Evolutionary conservation across 2,888 invertebrate species (phyloP), one percentile per base, ranked within the genome.

Genomic region (Neoitamus cyanurus): DNA sequence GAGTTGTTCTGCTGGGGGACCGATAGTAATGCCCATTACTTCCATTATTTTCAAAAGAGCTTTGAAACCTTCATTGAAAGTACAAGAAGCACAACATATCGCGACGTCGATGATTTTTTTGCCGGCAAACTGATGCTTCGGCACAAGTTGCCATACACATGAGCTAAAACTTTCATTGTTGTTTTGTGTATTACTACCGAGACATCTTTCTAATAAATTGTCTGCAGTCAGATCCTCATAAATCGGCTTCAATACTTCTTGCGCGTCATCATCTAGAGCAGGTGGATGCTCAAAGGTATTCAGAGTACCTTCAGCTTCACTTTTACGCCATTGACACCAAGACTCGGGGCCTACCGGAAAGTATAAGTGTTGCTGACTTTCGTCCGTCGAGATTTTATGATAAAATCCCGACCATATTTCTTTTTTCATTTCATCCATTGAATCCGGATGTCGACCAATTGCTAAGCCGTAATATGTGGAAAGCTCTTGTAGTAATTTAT

Each of bases 321-420:
- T 86, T 77, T 84, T 80, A 25, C 87, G 85, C 73, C 85, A 88
- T 31, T 86, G 85, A 83, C 87, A 88, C 86, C 87, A 88, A 1
- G 84, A 85, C 9, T 86, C 83, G 3, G 30, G 31, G 42, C 87
- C 87, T 30, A 73, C 9, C 15, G 88, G 88, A 85, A 88, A 88
- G 75, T 88, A 87, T 13, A 87, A 80, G 86, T 90, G 88, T 84
- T n/a, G 87, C 15, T 88, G 88, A 75, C 88, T 87, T 73, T 88
- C 37, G 85, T 89, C 87, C 7, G 88, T 89, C 15, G 89, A 89
- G 46, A 70, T 83, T 42, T 88, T 86, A 83, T 88, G n/a, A n/a
- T n/a, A n/a, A n/a, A n/a, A n/a, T n/a, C n/a, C n/a, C n/a, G n/a
- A n/a, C n/a, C n/a, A n/a, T n/a, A n/a, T n/a, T n/a, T n/a, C n/a